phyloP scores from a whole-genome alignment of 2,888 invertebrate species.

The Meiosimyza platycephala region DNA sequence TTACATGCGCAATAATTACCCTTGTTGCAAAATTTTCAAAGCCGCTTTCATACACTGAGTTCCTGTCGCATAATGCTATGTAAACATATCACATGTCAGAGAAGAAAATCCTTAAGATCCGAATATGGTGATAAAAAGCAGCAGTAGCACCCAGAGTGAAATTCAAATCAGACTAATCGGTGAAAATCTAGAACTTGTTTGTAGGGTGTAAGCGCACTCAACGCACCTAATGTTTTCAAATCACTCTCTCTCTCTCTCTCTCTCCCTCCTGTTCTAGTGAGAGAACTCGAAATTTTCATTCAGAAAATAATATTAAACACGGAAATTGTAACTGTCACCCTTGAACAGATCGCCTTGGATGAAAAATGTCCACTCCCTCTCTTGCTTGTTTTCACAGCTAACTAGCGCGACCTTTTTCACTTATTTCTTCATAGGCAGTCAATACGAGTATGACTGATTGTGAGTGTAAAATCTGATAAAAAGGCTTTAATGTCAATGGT shows the following conservation, averaged over 20 bases:
- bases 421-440: background rate
- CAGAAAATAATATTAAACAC: background rate
- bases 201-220: slow-evolving; percentile 8
- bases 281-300: background rate
- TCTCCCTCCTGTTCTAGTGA: background rate
- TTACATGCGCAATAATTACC: slow-evolving; percentile 60
- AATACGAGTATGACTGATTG: background rate
- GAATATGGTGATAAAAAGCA: slow-evolving; percentile 10
- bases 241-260: background rate
- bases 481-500: background rate
- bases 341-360: slow-evolving; percentile 25
- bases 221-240: too few relatives aligned
- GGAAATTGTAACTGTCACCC: slow-evolving; percentile 25
- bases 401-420: background rate
- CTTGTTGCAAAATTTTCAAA: slow-evolving; percentile 52
- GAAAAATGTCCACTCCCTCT: slow-evolving; percentile 2
- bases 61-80: slow-evolving; percentile 23
- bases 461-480: slow-evolving; percentile 29
- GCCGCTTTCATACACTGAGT: slow-evolving; percentile 19
- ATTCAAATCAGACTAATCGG: slow-evolving; percentile 31
- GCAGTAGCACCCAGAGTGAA: slow-evolving; percentile 29
- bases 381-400: background rate
- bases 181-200: slow-evolving; percentile 32
- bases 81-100: slow-evolving; percentile 41
- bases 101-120: slow-evolving; percentile 31